Conservation (phyloP, 1,140 invertebrate genomes). For the Globodera rostochiensis region DNA sequence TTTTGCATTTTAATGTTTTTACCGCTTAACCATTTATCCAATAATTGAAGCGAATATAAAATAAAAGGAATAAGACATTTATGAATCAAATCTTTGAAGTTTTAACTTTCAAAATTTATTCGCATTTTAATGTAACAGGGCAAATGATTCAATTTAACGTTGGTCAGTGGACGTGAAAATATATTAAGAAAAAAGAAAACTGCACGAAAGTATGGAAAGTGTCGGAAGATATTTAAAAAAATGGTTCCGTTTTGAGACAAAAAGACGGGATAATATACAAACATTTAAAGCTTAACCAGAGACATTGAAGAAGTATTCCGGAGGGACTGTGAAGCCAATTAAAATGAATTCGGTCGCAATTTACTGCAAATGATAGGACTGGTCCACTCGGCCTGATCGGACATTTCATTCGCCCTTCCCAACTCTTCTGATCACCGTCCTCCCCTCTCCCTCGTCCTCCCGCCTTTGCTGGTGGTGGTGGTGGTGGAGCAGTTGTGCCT, state of each 20-base stretch:
- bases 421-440: neutral
- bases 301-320: neutral
- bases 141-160: neutral
- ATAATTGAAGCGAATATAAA: too few relatives aligned
- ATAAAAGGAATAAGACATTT: too few relatives aligned
- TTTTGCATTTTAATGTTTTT: neutral
- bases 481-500: conserved; percentile 8
- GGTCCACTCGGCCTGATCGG: neutral
- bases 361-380: neutral
- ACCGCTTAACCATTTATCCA: neutral
- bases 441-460: neutral
- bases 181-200: neutral
- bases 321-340: too few relatives aligned
- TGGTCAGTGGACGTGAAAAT: neutral
- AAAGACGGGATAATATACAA: neutral
- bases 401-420: neutral
- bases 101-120: too few relatives aligned
- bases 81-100: too few relatives aligned
- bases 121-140: too few relatives aligned
- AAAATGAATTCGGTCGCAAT: too few relatives aligned
- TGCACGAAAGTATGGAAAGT: neutral
- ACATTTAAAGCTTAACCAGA: conserved; percentile 20
- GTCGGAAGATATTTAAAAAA: neutral
- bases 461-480: neutral
- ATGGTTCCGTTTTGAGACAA: neutral